Evolutionary conservation across 2,113 vertebrate species (phyloP).

Genomic region (Fregetta grallaria): DNA sequence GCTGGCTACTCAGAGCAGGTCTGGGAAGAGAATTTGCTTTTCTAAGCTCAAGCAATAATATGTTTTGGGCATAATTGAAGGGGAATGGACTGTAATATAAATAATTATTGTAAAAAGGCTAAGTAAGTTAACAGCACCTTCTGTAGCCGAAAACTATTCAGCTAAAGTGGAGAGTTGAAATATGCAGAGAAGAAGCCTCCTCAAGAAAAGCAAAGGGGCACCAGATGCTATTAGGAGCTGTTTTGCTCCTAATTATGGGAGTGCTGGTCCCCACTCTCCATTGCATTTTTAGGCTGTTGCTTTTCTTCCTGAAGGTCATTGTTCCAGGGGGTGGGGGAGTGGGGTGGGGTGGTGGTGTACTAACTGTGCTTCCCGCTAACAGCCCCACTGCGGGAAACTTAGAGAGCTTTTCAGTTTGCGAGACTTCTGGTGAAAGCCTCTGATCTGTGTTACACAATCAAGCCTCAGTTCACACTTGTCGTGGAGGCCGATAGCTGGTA

Average conservation of each 20-base stretch:
- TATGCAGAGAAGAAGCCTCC: not conserved
- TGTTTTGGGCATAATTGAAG: not conserved
- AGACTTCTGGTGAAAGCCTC: slow-evolving; percentile 37
- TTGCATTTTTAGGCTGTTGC: not conserved
- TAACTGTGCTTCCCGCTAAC: not conserved
- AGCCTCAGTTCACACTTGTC: slow-evolving; percentile 21
- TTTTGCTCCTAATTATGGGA: not conserved
- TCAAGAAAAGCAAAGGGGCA: not conserved
- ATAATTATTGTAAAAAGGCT: not conserved
- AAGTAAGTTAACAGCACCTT: not conserved
- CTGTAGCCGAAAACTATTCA: not conserved
- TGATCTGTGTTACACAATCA: not conserved
- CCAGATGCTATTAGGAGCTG: not conserved
- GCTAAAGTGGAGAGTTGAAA: not conserved
- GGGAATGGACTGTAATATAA: not conserved
- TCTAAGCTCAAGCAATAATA: not conserved
- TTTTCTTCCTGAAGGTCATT: not conserved
- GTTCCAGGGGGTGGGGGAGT: not conserved
- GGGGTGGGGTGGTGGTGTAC: not conserved
- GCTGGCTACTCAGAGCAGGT: fast-evolving
- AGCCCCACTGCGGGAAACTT: not conserved
- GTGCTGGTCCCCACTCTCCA: not conserved
- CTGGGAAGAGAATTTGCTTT: not conserved
- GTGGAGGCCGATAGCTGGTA: not conserved
- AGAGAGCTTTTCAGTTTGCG: slow-evolving; percentile 18